Evolutionary conservation across 2,797 vertebrate species (phyloP).

Genomic region (Brachyrhaphis roseni): DNA sequence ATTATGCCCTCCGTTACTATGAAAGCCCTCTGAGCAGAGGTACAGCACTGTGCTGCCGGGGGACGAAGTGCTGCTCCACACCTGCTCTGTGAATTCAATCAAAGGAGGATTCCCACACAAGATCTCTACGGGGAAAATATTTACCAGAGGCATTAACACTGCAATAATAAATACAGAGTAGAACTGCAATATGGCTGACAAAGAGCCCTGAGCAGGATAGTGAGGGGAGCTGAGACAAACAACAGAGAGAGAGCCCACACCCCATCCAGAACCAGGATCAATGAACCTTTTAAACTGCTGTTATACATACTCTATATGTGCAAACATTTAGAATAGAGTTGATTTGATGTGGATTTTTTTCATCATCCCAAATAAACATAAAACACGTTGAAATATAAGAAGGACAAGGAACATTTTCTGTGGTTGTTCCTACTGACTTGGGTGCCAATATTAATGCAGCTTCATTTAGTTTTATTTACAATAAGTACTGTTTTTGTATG

Average conservation of each 20-base stretch:
- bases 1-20: constrained; percentile 64
- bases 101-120: constrained; percentile 81
- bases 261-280: neutral
- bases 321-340: neutral
- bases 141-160: constrained; percentile 23
- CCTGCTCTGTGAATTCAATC: constrained; percentile 75
- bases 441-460: neutral
- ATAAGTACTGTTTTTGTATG: neutral
- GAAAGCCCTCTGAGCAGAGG: constrained; percentile 83
- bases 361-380: neutral
- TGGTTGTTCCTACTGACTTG: neutral
- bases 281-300: neutral
- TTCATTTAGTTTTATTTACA: neutral
- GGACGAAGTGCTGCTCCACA: constrained; percentile 76
- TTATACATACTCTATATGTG: no score
- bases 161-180: neutral
- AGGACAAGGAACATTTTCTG: neutral
- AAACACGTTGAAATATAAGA: neutral
- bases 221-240: neutral
- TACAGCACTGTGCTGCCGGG: constrained; percentile 82
- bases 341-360: neutral
- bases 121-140: constrained; percentile 78
- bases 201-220: neutral
- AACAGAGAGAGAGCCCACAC: neutral
- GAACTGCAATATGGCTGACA: neutral